phyloP scores from a whole-genome alignment of 2,113 vertebrate genomes.

The Engystomops pustulosus region DNA sequence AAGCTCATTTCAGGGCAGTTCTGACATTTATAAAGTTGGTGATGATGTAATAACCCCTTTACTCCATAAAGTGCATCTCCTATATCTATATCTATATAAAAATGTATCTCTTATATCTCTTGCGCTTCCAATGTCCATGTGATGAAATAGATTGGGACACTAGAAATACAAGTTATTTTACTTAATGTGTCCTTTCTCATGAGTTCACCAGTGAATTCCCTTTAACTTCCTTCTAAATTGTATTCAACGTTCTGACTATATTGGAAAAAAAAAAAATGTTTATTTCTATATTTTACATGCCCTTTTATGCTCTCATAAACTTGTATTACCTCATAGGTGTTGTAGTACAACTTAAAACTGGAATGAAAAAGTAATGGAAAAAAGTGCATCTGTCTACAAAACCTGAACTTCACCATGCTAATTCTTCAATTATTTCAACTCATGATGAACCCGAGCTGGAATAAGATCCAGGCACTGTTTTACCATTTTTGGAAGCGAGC shows the following conservation, averaged over 20 bases:
- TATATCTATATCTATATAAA: no score
- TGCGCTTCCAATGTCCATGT: background rate
- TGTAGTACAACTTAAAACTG: background rate
- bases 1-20: background rate
- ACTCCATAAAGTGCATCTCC: no score
- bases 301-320: no score
- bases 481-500: background rate
- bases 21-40: background rate
- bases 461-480: background rate
- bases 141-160: background rate
- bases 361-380: background rate
- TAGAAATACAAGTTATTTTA: background rate
- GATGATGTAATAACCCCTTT: no score
- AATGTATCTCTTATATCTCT: no score
- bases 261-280: no score
- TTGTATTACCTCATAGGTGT: no score
- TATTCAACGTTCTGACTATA: no score
- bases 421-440: constrained; percentile 16
- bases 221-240: no score
- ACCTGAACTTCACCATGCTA: background rate
- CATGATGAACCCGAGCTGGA: constrained; percentile 13
- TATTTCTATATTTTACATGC: no score
- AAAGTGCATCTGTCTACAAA: background rate
- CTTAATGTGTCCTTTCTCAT: no score
- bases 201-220: no score